These are phyloP conservation scores for Galemys pyrenaicus DNA, from an alignment of 2,113 vertebrate species.

Conservation along the genomic window DNA sequence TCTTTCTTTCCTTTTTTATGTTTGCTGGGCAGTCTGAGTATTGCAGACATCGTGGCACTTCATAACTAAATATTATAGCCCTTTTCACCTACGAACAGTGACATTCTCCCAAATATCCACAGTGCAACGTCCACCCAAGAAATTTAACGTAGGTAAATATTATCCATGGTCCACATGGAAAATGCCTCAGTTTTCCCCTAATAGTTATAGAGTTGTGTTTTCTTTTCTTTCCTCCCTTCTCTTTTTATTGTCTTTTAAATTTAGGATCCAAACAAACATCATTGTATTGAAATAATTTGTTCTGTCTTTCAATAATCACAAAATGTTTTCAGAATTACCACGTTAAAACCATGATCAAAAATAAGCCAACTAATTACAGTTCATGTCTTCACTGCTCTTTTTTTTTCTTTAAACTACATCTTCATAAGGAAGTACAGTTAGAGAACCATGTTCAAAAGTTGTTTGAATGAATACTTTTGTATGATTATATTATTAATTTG, in stretches of 20 bases:
- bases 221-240: neutral
- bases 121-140: neutral
- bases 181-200: neutral
- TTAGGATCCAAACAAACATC: neutral
- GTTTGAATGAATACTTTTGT: neutral
- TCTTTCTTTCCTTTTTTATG: conserved; percentile 5
- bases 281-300: neutral
- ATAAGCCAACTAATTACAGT: neutral
- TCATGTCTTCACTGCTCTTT: neutral
- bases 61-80: neutral
- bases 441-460: neutral
- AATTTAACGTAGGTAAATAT: neutral
- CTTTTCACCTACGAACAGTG: neutral
- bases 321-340: neutral
- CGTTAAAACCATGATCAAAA: neutral
- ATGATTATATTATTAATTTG: neutral
- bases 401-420: neutral
- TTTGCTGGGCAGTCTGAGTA: neutral
- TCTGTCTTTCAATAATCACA: neutral
- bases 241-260: neutral
- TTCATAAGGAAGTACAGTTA: neutral
- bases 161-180: neutral
- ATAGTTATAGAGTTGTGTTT: neutral
- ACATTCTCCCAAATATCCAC: neutral
- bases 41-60: neutral